These are phyloP conservation scores for Prietella phreatophila DNA, from an alignment of 2,113 vertebrate genomes.

Conservation along the genomic window DNA sequence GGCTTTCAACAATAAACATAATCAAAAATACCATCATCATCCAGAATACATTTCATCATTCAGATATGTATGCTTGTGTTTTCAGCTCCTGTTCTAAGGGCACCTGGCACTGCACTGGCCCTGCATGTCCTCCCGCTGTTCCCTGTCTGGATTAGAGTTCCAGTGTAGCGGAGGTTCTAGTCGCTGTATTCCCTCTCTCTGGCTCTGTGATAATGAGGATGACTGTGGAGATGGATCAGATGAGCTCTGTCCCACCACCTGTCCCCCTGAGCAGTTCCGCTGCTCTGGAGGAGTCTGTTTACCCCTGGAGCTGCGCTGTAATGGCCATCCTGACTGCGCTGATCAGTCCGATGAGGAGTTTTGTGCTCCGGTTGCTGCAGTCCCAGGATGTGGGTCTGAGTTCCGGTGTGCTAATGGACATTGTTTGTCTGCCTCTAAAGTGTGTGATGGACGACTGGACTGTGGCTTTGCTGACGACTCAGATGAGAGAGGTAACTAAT, in stretches of 20 bases:
- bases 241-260: constrained; percentile 76
- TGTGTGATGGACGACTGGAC: constrained; percentile 75
- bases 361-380: constrained; percentile 55
- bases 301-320: constrained; percentile 73
- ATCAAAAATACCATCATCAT: background rate
- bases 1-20: background rate
- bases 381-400: constrained; percentile 63
- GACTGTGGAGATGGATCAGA: constrained; percentile 88
- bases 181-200: constrained; percentile 78
- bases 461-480: constrained; percentile 79
- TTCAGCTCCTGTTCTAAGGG: constrained; percentile 78
- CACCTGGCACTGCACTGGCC: constrained; percentile 73
- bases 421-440: constrained; percentile 65
- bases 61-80: background rate
- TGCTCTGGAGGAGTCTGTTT: constrained; percentile 79
- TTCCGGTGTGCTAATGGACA: constrained; percentile 76
- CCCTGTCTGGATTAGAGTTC: constrained; percentile 76
- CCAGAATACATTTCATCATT: background rate
- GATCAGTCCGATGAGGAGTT: constrained; percentile 81
- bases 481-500: constrained; percentile 72
- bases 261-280: constrained; percentile 69
- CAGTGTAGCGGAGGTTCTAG: constrained; percentile 64
- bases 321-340: constrained; percentile 78
- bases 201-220: constrained; percentile 89
- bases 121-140: constrained; percentile 58